phyloP scores from a whole-genome alignment of 2,888 invertebrate genomes.

The Mermis nigrescens region DNA sequence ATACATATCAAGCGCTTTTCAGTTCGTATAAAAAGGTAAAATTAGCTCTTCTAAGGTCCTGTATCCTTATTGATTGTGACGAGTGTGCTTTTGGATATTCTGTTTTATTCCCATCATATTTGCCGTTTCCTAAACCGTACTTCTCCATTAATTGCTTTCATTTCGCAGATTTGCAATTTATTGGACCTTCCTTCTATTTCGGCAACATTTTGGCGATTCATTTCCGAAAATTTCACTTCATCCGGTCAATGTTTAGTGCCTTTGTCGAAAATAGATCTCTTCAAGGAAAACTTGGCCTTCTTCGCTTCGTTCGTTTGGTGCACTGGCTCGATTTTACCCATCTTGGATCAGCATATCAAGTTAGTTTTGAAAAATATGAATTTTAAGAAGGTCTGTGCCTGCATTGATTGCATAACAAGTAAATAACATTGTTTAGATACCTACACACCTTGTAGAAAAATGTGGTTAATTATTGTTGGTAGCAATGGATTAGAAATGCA shows the following conservation, averaged over 20 bases:
- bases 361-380: background rate
- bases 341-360: background rate
- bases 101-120: too few relatives aligned
- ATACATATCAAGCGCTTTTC: too few relatives aligned
- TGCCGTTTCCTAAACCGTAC: too few relatives aligned
- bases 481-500: too few relatives aligned
- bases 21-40: too few relatives aligned
- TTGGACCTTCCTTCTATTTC: background rate
- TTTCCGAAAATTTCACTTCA: background rate
- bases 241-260: background rate
- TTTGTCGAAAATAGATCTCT: background rate
- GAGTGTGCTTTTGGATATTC: too few relatives aligned
- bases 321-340: background rate
- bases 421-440: background rate
- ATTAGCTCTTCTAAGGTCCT: too few relatives aligned
- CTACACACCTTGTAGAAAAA: too few relatives aligned
- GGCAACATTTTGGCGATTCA: background rate
- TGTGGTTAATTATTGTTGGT: too few relatives aligned
- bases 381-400: background rate
- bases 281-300: constrained; percentile 4
- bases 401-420: background rate
- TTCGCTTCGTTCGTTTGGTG: background rate
- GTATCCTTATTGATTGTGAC: too few relatives aligned
- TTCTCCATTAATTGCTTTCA: too few relatives aligned
- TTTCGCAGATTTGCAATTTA: background rate